Evolutionary conservation across 1,140 invertebrate genomes (phyloP), one percentile per base, ranked within the genome.

Genomic region (Oncopeltus fasciatus): DNA sequence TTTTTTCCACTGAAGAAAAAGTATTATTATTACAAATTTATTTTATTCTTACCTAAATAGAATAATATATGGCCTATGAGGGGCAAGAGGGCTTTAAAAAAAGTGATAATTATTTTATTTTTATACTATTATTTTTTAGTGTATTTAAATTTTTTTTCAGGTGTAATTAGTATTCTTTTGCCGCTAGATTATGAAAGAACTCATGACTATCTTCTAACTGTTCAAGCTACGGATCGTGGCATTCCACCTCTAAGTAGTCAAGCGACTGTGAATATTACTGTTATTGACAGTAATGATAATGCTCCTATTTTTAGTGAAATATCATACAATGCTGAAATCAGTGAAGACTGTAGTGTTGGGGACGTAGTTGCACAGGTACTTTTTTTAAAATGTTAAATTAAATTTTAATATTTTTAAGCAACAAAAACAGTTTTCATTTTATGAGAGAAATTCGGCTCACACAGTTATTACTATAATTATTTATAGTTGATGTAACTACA

Each of bases 281-380:
- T 96, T 2, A 77, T 80, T 8, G 93, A 96, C 74, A 84, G 86
- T 66, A 96, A 96, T 71, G 93, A 96, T 69, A 95, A 95, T 73
- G 77, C 82, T 11, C 92, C 93, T 2, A 77, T 82, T 43, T 96
- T 96, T 71, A 80, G 77, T 51, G 88, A 92, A 72, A 77, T 81
- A 33, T 80, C 86, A 0, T 96, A 95, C 70, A 83, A 81, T 49
- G 82, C 88, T 3, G 77, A 83, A 44, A 81, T 95, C 1, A 78
- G 81, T 43, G 92, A 95, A 75, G 88, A 94, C 73, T 80, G 85
- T 0, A 73, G 76, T 63, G 71, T 84, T 18, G 85, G 84, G 44
- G 80, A 85, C 65, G 80, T 81, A 68, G 81, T 93, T 29, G 70
- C 84, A 18, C 83, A 87, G 73, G 81, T 88, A 63, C 75, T 20